Conservation (phyloP, 1,140 invertebrate genomes). For the Caenorhabditis elegans region WBcel235 BX284605.5:11904001-11904500, state of each 20-base stretch:
- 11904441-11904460: slow-evolving; percentile 66
- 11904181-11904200: slow-evolving; percentile 86
- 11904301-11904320: slow-evolving; percentile 73
- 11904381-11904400: slow-evolving; percentile 76
- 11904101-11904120: slow-evolving; percentile 81
- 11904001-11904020: slow-evolving; percentile 69
- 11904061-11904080: slow-evolving; percentile 97
- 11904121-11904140: slow-evolving; percentile 82
- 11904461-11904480: slow-evolving; percentile 67
- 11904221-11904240: slow-evolving; percentile 82
- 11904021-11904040: slow-evolving; percentile 79
- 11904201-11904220: slow-evolving; percentile 79
- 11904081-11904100: slow-evolving; percentile 84
- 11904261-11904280: slow-evolving; percentile 68
- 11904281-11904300: slow-evolving; percentile 81
- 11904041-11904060: slow-evolving; percentile 95
- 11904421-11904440: slow-evolving; percentile 72
- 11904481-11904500: slow-evolving; percentile 56
- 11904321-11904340: slow-evolving; percentile 82
- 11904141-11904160: slow-evolving; percentile 85
- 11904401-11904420: slow-evolving; percentile 71
- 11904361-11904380: slow-evolving; percentile 89
- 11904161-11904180: slow-evolving; percentile 78
- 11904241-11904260: slow-evolving; percentile 68
- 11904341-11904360: slow-evolving; percentile 87